Conservation (phyloP, 2,888 invertebrate genomes). For the Zaprionus lineosus region DNA sequence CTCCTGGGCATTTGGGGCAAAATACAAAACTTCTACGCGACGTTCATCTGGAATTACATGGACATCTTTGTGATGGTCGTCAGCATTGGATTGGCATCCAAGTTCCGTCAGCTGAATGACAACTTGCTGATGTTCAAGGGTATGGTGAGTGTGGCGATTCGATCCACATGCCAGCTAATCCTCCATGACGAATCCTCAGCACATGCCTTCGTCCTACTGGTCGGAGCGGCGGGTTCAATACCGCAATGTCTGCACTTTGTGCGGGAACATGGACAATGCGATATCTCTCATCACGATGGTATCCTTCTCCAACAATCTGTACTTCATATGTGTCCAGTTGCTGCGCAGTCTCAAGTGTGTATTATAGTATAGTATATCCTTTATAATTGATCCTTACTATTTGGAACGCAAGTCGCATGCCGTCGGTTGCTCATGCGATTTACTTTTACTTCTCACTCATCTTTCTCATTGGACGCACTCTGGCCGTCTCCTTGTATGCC, state of each 20-base stretch:
- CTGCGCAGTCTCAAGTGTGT: slow-evolving; percentile 84
- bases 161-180: too few relatives aligned
- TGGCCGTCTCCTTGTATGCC: slow-evolving; percentile 85
- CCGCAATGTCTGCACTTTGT: slow-evolving; percentile 83
- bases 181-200: slow-evolving; percentile 42
- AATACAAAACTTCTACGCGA: slow-evolving; percentile 85
- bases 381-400: too few relatives aligned
- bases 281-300: slow-evolving; percentile 84
- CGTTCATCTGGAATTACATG: slow-evolving; percentile 89
- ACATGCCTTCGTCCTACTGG: slow-evolving; percentile 83
- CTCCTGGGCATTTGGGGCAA: slow-evolving; percentile 74
- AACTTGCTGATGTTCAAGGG: slow-evolving; percentile 83
- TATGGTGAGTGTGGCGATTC: slow-evolving; percentile 84
- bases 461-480: slow-evolving; percentile 84
- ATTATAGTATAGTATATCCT: background rate
- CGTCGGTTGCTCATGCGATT: slow-evolving; percentile 81
- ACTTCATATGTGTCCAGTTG: slow-evolving; percentile 85
- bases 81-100: slow-evolving; percentile 87
- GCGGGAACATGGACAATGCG: slow-evolving; percentile 83
- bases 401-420: slow-evolving; percentile 81
- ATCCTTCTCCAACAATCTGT: slow-evolving; percentile 85
- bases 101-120: slow-evolving; percentile 86
- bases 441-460: slow-evolving; percentile 85
- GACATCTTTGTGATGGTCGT: slow-evolving; percentile 89
- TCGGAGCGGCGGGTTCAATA: slow-evolving; percentile 84